phyloP scores from a whole-genome alignment of 2,113 vertebrate genomes.

The Silurus glanis region DNA sequence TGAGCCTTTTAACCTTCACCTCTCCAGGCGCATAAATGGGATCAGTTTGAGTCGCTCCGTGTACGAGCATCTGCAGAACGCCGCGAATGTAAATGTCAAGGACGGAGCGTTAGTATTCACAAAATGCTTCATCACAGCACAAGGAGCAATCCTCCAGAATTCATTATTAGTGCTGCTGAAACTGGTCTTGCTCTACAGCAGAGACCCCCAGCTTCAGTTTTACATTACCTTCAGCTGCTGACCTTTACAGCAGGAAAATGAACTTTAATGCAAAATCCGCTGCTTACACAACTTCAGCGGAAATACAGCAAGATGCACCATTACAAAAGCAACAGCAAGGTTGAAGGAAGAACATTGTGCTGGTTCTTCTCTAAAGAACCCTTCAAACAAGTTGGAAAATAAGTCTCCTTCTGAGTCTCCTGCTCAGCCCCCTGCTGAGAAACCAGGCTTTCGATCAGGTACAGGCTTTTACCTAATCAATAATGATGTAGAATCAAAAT shows the following conservation, averaged over 20 bases:
- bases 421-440: no score
- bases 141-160: slow-evolving; percentile 5
- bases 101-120: not conserved
- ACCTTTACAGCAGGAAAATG: not conserved
- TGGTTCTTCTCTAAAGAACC: no score
- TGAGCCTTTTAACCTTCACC: no score
- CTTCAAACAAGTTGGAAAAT: no score
- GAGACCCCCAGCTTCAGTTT: not conserved
- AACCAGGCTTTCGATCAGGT: no score
- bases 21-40: no score
- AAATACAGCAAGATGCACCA: no score
- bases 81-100: not conserved
- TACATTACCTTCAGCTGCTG: not conserved
- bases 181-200: not conserved
- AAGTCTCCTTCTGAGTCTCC: no score
- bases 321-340: no score
- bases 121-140: not conserved
- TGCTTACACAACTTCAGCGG: not conserved
- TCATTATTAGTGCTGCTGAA: not conserved
- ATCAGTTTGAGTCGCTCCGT: no score
- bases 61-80: no score
- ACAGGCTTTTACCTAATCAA: not conserved
- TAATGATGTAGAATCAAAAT: not conserved
- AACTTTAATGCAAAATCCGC: not conserved
- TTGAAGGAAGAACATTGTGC: no score